Evolutionary conservation across 2,113 vertebrate species (phyloP).

Genomic region (Himantopus leucocephalus): DNA sequence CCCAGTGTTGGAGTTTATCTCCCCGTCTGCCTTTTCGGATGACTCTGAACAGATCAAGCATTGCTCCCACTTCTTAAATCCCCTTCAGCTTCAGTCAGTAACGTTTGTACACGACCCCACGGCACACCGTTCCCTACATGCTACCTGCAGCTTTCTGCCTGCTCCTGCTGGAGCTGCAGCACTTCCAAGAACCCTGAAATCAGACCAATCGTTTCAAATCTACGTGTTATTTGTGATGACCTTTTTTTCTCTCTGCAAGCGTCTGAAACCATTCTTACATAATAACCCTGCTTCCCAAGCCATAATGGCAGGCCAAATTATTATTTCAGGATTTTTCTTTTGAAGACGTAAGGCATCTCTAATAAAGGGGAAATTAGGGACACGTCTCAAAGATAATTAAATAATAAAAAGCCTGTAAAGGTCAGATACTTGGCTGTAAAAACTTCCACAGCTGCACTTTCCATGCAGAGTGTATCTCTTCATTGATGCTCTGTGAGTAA

Average conservation of each 20-base stretch:
- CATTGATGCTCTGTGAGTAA: not conserved
- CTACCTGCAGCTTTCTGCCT: not conserved
- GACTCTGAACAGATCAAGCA: not conserved
- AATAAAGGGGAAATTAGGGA: conserved; percentile 28
- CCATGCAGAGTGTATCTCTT: not conserved
- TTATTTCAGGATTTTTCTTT: conserved; percentile 33
- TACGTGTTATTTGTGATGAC: conserved; percentile 3
- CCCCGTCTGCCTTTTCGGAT: not conserved
- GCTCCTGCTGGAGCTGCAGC: not conserved
- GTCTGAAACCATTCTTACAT: not conserved
- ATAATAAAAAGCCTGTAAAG: conserved; percentile 40
- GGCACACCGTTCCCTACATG: not conserved
- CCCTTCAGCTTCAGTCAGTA: not conserved
- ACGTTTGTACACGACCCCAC: not conserved
- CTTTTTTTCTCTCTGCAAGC: conserved; percentile 1
- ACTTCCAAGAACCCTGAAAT: not conserved
- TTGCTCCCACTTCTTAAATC: not conserved
- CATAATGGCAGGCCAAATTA: not conserved
- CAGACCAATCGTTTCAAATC: not conserved
- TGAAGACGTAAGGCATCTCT: not conserved
- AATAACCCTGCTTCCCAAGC: not conserved
- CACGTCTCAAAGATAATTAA: conserved; percentile 24
- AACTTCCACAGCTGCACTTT: not conserved
- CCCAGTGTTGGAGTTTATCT: not conserved
- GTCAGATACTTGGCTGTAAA: conserved; percentile 29